These are phyloP conservation scores for Sphecodes monilicornis DNA, from an alignment of 2,888 invertebrate species.

Conservation along the genomic window DNA sequence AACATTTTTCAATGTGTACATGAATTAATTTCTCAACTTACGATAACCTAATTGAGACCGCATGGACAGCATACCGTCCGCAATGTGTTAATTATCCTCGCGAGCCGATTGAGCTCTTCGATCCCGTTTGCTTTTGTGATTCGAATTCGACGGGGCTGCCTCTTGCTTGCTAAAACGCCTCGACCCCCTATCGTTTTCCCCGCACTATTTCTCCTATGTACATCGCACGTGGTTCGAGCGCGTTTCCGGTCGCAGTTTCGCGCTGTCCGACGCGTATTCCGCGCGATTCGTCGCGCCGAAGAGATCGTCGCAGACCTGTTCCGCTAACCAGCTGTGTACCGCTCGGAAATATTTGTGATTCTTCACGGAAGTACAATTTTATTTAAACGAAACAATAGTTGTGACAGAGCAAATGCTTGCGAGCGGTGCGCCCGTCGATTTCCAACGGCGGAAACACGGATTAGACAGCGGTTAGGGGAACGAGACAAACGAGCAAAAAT, in stretches of 20 bases:
- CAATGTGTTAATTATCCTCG: neutral
- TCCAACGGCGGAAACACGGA: neutral
- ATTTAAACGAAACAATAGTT: neutral
- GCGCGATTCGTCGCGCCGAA: constrained; percentile 54
- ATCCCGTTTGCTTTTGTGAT: neutral
- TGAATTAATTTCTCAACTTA: constrained; percentile 1
- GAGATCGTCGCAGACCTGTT: constrained; percentile 39
- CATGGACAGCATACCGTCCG: neutral
- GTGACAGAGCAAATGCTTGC: neutral
- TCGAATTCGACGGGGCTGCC: constrained; percentile 9
- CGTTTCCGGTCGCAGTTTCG: constrained; percentile 34
- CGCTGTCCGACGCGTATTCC: constrained; percentile 10
- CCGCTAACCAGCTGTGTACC: neutral
- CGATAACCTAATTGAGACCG: neutral
- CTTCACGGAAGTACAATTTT: neutral
- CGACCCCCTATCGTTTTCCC: neutral
- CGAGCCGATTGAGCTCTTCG: constrained; percentile 38
- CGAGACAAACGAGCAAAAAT: constrained; percentile 24
- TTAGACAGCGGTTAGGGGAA: neutral
- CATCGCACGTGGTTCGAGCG: constrained; percentile 28
- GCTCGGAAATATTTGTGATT: neutral
- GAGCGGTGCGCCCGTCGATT: neutral
- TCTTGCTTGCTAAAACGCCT: constrained; percentile 7
- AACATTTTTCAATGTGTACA: neutral
- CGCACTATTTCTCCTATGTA: constrained; percentile 33